Evolutionary conservation across 2,797 vertebrate genomes (phyloP), one percentile per base, ranked within the genome.

Genomic region (Cossypha dichroa): DNA sequence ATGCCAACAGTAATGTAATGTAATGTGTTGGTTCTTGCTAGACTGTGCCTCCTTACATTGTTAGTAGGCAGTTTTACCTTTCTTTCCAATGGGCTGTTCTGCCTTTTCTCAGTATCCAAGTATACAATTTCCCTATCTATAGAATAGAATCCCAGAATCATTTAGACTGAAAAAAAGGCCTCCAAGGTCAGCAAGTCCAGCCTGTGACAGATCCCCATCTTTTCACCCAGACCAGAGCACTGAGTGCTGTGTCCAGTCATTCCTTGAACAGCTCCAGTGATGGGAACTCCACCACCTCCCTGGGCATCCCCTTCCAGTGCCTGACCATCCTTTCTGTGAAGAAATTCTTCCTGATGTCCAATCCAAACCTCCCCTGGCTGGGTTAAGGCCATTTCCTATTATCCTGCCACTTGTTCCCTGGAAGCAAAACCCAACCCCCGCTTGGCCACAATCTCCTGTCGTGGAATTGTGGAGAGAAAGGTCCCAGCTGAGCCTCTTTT

Each of bases 131-230:
- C 33, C 40, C 11, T 48, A 0, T 13, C 28, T 43, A 1, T 2
- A 11, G 34, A 54, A 23, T 0, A 36, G 21, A 60, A 54, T 48
- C 34, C 19, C 34, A 48, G 34, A 21, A 15, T 34, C 7, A 18
- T 20, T 66, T 4, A 26, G 21, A 8, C 7, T 74, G 60, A 54
- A 15, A n/a, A 26, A 73, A 36, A 41, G 18, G 8, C 14, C 34
- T 68, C 54, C 62, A 9, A 22, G 29, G 6, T 19, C 38, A 14
- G 8, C 3, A 7, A 23, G 38, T 26, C 25, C 60, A 31, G 18
- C 25, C 46, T 48, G 14, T 41, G 40, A 3, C 29, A 1, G 0
- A n/a, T 49, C 3, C 7, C 16, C 19, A 10, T 38, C 9, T 33
- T 33, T 43, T 29, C n/a, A 22, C 41, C 62, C 68, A 41, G 40